Conservation (phyloP, 2,113 vertebrate species). For the Sturnus vulgaris region DNA sequence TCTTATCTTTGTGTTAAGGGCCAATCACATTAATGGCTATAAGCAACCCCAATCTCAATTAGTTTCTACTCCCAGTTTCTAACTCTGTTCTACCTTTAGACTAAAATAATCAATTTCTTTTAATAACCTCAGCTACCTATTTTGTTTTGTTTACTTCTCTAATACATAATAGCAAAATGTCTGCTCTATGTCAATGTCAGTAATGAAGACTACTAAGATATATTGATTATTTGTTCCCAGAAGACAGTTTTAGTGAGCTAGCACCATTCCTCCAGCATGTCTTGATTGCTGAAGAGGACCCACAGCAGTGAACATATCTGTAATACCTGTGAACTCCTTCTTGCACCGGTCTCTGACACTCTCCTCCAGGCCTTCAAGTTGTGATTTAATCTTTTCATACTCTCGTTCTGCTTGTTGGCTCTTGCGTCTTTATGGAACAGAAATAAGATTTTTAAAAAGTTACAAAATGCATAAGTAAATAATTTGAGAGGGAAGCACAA, state of each 20-base stretch:
- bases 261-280: neutral
- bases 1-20: neutral
- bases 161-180: neutral
- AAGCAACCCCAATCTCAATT: neutral
- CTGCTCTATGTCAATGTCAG: neutral
- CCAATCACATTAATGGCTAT: neutral
- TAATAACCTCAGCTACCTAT: neutral
- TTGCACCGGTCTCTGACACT: constrained; percentile 96
- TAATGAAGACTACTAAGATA: neutral
- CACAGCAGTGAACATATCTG: neutral
- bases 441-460: neutral
- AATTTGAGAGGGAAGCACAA: neutral
- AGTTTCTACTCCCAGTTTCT: neutral
- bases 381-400: constrained; percentile 94
- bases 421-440: constrained; percentile 81
- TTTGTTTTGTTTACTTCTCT: neutral
- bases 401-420: constrained; percentile 95
- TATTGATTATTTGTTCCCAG: neutral
- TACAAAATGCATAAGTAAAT: neutral
- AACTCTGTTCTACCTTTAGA: neutral
- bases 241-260: neutral
- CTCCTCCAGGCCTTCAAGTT: constrained; percentile 93
- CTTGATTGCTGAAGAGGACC: neutral
- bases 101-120: neutral
- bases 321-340: constrained; percentile 93